Conservation (phyloP, 2,797 vertebrate genomes). For the Hippopotamyrus pictus region DNA sequence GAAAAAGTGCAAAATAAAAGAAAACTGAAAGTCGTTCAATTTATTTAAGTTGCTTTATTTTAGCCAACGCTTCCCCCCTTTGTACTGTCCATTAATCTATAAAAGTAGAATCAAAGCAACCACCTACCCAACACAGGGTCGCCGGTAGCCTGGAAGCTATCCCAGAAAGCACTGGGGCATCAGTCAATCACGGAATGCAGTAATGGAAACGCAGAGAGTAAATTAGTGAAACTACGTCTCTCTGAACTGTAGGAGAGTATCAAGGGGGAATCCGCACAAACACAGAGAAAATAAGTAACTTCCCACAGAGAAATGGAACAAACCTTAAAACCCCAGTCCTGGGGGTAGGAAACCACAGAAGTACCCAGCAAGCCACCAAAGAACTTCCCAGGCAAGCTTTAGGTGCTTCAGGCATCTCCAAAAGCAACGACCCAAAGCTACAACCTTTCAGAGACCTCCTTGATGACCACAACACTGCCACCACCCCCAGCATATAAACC, state of each 20-base stretch:
- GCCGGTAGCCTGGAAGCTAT: background rate
- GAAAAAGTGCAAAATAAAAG: background rate
- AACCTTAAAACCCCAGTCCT: background rate
- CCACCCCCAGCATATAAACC: background rate
- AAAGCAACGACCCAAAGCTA: background rate
- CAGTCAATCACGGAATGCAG: background rate
- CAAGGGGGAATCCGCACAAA: background rate
- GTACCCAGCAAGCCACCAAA: background rate
- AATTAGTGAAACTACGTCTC: background rate
- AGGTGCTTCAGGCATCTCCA: background rate
- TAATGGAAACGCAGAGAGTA: background rate
- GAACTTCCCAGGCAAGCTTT: background rate
- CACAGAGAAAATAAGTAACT: background rate
- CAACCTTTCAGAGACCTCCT: background rate
- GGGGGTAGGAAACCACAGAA: background rate
- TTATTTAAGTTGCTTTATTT: background rate
- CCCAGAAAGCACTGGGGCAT: background rate
- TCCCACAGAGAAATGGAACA: background rate
- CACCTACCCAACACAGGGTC: background rate
- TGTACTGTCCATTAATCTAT: background rate
- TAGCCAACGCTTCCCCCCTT: background rate
- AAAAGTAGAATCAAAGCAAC: background rate
- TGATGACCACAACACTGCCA: background rate
- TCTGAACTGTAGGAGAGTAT: background rate
- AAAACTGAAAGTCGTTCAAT: background rate